Evolutionary conservation across 2,113 vertebrate genomes (phyloP), one percentile per base, ranked within the genome.

Genomic region (Mesitornis unicolor): DNA sequence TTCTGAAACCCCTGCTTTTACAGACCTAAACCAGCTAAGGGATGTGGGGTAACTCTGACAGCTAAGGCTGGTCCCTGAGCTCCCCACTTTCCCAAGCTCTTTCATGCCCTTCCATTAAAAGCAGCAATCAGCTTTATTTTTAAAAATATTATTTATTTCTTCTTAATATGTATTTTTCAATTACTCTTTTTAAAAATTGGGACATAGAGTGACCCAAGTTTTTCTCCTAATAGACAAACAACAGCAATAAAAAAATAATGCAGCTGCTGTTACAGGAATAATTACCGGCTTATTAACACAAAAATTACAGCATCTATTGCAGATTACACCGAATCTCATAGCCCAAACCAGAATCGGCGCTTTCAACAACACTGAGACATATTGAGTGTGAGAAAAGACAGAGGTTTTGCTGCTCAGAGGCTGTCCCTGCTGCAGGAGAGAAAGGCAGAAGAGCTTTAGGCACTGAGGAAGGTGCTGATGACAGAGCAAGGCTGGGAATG

Each of bases 211-310:
- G n/a, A n/a, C n/a, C n/a, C n/a, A n/a, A n/a, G n/a, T n/a, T n/a
- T n/a, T n/a, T n/a, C n/a, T n/a, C n/a, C n/a, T n/a, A n/a, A n/a
- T n/a, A n/a, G n/a, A 13, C 10, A 56, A 83, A 28, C 8, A 43
- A 17, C n/a, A 69, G n/a, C 67, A 77, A 65, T 35, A 50, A 35
- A 77, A 89, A 57, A 3, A n/a, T 0, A 8, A 57, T 0, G 14
- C 48, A 84, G 68, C 13, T 35, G 33, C 24, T 78, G 10, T 40
- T 87, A 63, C 35, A 92, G 71, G 68, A 93, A 90, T 74, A 89
- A 67, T 81, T 74, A 70, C 0, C n/a, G 4, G 18, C 88, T 96
- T 95, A 93, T 86, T 95, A 92, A 89, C 48, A 90, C 8, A 90
- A 93, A 93, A 88, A 74, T 68, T 77, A 81, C 51, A 29, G 60